Base-by-base conservation (phyloP, 2,113 vertebrate genomes). In the Proterorhinus semilunaris region DNA sequence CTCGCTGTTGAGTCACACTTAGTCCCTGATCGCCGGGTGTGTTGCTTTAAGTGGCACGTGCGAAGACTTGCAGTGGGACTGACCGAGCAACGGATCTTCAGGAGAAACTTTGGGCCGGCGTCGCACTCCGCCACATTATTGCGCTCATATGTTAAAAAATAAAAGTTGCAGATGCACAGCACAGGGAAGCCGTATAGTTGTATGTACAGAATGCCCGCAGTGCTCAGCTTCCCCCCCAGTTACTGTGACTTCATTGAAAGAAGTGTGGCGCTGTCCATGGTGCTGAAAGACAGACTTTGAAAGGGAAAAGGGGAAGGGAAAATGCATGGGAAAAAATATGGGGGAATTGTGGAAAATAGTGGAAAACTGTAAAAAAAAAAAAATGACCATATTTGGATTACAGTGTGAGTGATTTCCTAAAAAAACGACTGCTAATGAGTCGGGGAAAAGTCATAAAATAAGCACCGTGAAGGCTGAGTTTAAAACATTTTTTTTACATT, bases 51-150 rank as follows among this genome's bases (percentile, higher is more conserved):
- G 63, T 17, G 67, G 69, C 64, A 27, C n/a, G 13, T 58, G 66
- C 75, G 50, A 73, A 74, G 77, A 58, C 70, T 3, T 45, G 12
- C 42, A 46, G 54, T 65, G 27, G 27, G 27, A 27, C 61, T 58
- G 72, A 68, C 59, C 10, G 50, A 55, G 69, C 44, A 12, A 62
- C n/a, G n/a, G n/a, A 76, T 83, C 66, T 36, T 80, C 58, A 63
- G 62, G 73, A 81, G 78, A 67, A 71, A 73, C 62, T 55, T 27
- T 55, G 70, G n/a, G 12, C 16, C 57, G 17, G 55, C 69, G 74
- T 80, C 51, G 62, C 61, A 64, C 66, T 73, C 68, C 13, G 51
- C 58, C 55, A 76, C 51, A 13, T 27, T 44, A 46, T 15, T 52
- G 48, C 57, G 16, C 10, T 36, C 16, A 13, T 27, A 27, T 5